phyloP scores from a whole-genome alignment of 1,140 invertebrate species.

The Drosophila virilis region DNA sequence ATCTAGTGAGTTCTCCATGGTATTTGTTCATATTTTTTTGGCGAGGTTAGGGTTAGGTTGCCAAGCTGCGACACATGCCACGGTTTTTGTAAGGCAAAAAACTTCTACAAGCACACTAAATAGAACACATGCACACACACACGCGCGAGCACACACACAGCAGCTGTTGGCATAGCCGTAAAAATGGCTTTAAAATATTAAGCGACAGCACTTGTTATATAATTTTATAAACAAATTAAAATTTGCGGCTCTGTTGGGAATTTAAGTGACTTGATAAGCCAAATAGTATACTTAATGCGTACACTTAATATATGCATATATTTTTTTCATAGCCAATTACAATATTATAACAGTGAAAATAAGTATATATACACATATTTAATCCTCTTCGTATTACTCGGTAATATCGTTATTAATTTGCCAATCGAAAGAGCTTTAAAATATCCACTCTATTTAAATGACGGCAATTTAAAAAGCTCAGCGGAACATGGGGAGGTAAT shows the following conservation, averaged over 20 bases:
- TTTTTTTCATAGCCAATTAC: background rate
- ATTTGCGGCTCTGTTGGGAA: background rate
- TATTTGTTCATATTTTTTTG: background rate
- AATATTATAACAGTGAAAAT: background rate
- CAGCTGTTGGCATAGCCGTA: slow-evolving; percentile 26
- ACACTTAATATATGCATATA: slow-evolving; percentile 1
- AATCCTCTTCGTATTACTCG: slow-evolving; percentile 22
- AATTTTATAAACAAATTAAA: slow-evolving; percentile 7
- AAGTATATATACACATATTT: slow-evolving; percentile 13
- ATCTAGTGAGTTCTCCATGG: slow-evolving; percentile 6
- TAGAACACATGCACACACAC: slow-evolving; percentile 16
- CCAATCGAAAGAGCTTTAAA: slow-evolving; percentile 70
- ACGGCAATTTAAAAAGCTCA: slow-evolving; percentile 51
- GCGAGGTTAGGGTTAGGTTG: slow-evolving; percentile 13
- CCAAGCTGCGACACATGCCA: slow-evolving; percentile 45
- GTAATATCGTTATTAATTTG: slow-evolving; percentile 32
- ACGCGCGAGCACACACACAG: slow-evolving; percentile 4
- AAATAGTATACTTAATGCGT: background rate
- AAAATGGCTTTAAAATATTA: slow-evolving; percentile 17
- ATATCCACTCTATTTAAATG: slow-evolving; percentile 53
- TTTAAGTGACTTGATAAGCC: background rate
- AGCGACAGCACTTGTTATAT: slow-evolving; percentile 4
- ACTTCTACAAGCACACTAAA: slow-evolving; percentile 49
- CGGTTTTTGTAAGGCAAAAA: slow-evolving; percentile 47
- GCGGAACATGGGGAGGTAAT: slow-evolving; percentile 63